phyloP scores from a whole-genome alignment of 2,797 vertebrate species.

The Crenichthys baileyi region DNA sequence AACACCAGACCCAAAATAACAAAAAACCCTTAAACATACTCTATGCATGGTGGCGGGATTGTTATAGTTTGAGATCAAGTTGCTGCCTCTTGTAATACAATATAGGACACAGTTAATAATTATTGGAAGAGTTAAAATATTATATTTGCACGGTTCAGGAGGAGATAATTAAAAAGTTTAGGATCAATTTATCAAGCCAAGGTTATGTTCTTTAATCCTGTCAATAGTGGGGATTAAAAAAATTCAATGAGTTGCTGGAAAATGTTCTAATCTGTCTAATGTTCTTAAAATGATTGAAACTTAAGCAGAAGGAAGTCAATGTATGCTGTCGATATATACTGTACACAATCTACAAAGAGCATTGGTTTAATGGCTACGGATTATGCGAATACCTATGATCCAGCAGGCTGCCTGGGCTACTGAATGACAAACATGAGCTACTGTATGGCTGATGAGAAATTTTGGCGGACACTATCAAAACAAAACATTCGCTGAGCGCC shows the following conservation, averaged over 20 bases:
- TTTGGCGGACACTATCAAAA: conserved; percentile 39
- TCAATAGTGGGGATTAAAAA: background rate
- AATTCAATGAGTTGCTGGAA: background rate
- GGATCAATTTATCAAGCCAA: background rate
- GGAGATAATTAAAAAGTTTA: background rate
- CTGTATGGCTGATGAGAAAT: conserved; percentile 12
- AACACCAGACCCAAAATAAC: too few species aligned
- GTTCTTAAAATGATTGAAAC: background rate
- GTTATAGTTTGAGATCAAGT: background rate
- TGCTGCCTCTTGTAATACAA: background rate
- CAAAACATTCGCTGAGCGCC: conserved; percentile 13
- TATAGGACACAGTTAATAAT: background rate
- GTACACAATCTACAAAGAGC: background rate
- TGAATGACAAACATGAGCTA: conserved; percentile 16
- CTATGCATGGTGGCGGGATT: background rate
- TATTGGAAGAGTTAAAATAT: background rate
- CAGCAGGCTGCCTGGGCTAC: background rate
- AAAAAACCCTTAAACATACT: too few species aligned
- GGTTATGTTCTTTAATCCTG: background rate
- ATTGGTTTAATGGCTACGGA: background rate
- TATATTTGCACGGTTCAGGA: background rate
- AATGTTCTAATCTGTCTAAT: background rate
- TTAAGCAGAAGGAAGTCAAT: background rate
- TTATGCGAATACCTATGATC: conserved; percentile 15
- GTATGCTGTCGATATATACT: background rate